Conservation (phyloP, 2,797 vertebrate species). For the Pampus argenteus region DNA sequence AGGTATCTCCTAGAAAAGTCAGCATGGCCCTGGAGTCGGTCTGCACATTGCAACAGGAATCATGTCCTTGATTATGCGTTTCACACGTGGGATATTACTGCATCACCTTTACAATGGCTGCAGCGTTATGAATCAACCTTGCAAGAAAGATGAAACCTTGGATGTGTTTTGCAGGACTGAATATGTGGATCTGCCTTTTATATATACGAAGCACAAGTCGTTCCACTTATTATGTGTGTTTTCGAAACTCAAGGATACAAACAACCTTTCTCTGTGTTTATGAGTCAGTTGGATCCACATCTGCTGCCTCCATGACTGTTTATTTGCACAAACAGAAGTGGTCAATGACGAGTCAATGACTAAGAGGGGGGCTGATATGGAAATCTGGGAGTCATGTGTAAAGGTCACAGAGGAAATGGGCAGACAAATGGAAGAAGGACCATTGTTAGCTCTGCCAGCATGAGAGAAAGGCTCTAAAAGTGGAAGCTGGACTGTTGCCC, state of each 20-base stretch:
- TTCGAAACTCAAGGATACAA: conserved; percentile 9
- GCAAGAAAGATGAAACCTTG: conserved; percentile 16
- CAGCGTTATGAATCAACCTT: not conserved
- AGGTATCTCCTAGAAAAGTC: conserved; percentile 31
- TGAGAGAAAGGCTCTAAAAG: conserved; percentile 1
- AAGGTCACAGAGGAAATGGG: too few relatives aligned
- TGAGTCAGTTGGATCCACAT: conserved; percentile 22
- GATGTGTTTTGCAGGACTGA: conserved; percentile 9
- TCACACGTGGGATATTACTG: not conserved
- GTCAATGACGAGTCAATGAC: conserved; percentile 8
- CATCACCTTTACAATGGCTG: not conserved
- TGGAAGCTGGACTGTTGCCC: not conserved
- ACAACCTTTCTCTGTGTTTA: conserved; percentile 12
- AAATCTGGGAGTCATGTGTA: too few relatives aligned
- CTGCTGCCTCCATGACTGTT: not conserved
- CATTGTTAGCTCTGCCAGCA: not conserved
- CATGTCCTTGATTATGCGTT: conserved; percentile 1
- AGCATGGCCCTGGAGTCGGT: not conserved
- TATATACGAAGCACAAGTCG: not conserved
- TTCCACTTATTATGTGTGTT: conserved; percentile 15
- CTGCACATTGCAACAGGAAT: not conserved
- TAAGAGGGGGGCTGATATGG: not conserved
- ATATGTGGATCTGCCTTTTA: conserved; percentile 13
- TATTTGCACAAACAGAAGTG: conserved; percentile 13
- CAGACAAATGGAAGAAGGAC: too few relatives aligned